phyloP scores from a whole-genome alignment of 2,113 vertebrate species.

The Ellobius talpinus region DNA sequence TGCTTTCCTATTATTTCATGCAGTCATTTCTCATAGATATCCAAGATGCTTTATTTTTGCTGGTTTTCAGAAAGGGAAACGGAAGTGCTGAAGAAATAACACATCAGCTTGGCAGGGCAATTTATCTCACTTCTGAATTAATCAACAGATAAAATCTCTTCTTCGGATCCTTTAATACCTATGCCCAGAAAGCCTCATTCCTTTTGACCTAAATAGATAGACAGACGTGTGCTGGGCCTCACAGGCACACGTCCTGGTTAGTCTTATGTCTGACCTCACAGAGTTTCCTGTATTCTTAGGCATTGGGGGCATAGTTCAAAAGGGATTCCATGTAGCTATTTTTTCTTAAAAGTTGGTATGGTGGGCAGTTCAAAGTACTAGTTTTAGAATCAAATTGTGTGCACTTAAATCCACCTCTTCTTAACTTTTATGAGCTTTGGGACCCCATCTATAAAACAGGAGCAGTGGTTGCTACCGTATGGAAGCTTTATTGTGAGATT shows the following conservation, averaged over 20 bases:
- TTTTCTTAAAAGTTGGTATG: background rate
- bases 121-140: conserved; percentile 18
- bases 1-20: conserved; percentile 42
- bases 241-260: background rate
- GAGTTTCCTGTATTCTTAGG: background rate
- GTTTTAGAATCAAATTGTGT: background rate
- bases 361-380: background rate
- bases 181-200: background rate
- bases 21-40: conserved; percentile 47
- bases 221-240: background rate
- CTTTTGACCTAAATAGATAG: conserved; percentile 37
- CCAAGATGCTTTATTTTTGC: background rate
- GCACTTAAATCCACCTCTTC: background rate
- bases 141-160: conserved; percentile 58
- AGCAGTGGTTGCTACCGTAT: background rate
- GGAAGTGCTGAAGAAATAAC: conserved; percentile 27
- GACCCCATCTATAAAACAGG: background rate
- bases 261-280: background rate
- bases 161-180: background rate
- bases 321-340: background rate
- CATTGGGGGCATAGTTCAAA: background rate
- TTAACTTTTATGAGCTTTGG: background rate
- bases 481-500: background rate
- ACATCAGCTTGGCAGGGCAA: background rate
- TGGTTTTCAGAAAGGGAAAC: conserved; percentile 56